Percentiles rank a stretch among this genome's conserved stretches.
Conservation (phyloP, 1,140 invertebrate species). For the Scylla paramamosain region DNA sequence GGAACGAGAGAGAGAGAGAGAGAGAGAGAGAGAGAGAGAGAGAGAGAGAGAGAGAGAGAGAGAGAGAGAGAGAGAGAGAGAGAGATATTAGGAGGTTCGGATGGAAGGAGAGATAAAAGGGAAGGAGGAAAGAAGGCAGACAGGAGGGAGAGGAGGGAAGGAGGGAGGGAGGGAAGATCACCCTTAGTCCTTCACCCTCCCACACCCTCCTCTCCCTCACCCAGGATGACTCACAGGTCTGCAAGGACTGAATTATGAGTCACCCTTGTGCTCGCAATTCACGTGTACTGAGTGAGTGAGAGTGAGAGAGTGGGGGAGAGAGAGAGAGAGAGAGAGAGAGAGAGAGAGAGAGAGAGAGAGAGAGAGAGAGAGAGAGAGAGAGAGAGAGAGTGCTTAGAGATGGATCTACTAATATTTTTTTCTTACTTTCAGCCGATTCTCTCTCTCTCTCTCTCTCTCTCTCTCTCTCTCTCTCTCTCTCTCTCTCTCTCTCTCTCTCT, state of each 20-base stretch:
- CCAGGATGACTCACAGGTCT: background rate
- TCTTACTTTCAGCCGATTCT: too few relatives aligned
- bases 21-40: background rate
- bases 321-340: too few relatives aligned
- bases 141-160: background rate
- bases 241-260: too few relatives aligned
- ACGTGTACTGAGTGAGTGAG: background rate
- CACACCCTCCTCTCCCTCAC: background rate
- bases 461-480: too few relatives aligned
- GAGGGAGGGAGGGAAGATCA: background rate
- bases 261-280: background rate
- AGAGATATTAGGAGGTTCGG: background rate
- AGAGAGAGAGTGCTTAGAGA: too few relatives aligned
- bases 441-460: too few relatives aligned
- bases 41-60: background rate
- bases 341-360: background rate
- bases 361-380: too few relatives aligned
- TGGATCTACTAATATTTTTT: too few relatives aligned
- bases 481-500: too few relatives aligned
- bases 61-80: slow-evolving; percentile 4
- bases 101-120: background rate
- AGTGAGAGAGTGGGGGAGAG: too few relatives aligned
- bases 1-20: background rate
- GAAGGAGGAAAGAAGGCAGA: background rate
- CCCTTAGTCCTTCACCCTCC: background rate